Base-by-base conservation (phyloP, 2,113 vertebrate genomes). In the Trogon surrucura region DNA sequence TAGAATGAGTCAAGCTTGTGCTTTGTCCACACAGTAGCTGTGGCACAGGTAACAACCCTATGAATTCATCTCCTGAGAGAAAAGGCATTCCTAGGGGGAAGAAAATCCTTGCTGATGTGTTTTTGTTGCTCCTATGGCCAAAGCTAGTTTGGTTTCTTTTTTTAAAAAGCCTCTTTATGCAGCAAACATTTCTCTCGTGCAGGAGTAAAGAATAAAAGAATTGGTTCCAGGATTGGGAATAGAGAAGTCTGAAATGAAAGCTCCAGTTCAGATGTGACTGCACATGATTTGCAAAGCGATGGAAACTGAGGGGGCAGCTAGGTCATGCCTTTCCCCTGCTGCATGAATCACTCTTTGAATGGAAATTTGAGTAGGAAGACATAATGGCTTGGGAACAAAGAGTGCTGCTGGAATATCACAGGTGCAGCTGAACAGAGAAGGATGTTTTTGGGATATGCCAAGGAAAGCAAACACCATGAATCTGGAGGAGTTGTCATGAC, bases 301-400 rank as follows among this genome's bases (percentile, higher is more conserved):
- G 93, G 96, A 97, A 97, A 97, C 91, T 93, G 95, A 96, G 93
- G 89, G 93, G 95, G 94, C 96, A 95, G 96, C 90, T 87, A 66
- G 95, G 91, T 93, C 95, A 89, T 91, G 95, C 80, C 94, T 96
- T 95, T 93, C 90, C 95, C 94, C 92, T 93, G 96, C 94, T 89
- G 89, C 79, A 85, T 96, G 94, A 97, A 96, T 96, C 95, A 95
- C 58, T 32, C 85, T 94, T 36, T 87, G 88, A 95, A 94, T 97
- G 97, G 96, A 96, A 97, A 96, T 91, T n/a, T 88, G 95, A 97
- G 95, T 94, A 97, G 94, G 96, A 96, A 97, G 95, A 94, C 80
- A 94, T 53, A 90, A 97, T 53, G 94, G 90, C 94, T 79, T 91
- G 95, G 91, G 96, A 97, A 97, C 97, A 97, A 96, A 97, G 91